Base-by-base conservation (phyloP, 2,797 vertebrate species). In the Phaenicophaeus curvirostris region DNA sequence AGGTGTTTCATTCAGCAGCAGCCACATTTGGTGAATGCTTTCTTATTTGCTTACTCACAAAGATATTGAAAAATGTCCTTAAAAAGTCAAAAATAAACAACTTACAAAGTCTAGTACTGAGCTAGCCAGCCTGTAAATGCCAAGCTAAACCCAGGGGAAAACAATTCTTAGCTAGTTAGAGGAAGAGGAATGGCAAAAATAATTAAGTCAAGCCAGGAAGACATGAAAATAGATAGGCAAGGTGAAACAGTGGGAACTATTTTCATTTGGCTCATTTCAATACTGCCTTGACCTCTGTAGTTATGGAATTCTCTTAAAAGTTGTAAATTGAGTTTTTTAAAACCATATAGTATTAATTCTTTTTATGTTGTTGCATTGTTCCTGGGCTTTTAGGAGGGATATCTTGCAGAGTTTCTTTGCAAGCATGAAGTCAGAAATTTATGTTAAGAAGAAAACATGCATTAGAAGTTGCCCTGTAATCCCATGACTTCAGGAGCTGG, bases 171-270 rank as follows among this genome's bases (percentile, higher is more conserved):
- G 46, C 23, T 73, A 62, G 59, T 61, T 85, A 67, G 61, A 85
- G 79, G 62, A 86, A 88, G 20, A 10, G 6, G 25, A 25, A 27
- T 18, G 75, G 35, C 46, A 81, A 62, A 90, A 91, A 80, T 84
- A 93, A 87, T 91, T 48, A 80, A 72, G 28, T 66, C 33, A 81
- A 66, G 66, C 53, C 28, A 66, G 77, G 82, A 93, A 84, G 39
- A 84, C 46, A 75, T 51, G 91, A 88, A 95, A 92, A 88, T 33
- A 94, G 46, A 37, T 39, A 66, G n/a, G 7, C 63, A 87, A 78
- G 23, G 24, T 81, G n/a, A 72, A 96, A 46, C 15, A 31, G 46
- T 72, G 30, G n/a, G 28, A 89, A 76, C 35, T 65, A 2, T 67
- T 90, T 88, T 68, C 58, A 30, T 30, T 81, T 41, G 44, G 42